phyloP scores from a whole-genome alignment of 2,113 vertebrate species.

The Galemys pyrenaicus region DNA sequence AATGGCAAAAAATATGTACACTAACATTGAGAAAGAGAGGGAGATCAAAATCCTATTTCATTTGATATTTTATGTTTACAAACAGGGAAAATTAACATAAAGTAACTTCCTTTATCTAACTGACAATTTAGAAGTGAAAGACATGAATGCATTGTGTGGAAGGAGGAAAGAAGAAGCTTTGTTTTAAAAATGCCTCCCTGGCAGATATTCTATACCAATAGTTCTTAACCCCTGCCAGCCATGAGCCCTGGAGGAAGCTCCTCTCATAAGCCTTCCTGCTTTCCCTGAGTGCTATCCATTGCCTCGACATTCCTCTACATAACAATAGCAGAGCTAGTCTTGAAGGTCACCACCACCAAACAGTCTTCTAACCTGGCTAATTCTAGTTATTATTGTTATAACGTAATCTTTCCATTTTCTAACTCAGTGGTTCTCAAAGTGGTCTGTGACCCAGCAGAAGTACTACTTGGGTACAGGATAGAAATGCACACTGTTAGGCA shows the following conservation, averaged over 20 bases:
- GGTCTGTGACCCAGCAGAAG: too few species aligned
- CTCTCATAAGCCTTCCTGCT: neutral
- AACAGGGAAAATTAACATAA: neutral
- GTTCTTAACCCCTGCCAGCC: neutral
- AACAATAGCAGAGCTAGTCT: neutral
- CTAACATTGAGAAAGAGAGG: neutral
- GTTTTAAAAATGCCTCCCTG: neutral
- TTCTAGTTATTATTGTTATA: neutral
- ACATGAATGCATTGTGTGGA: neutral
- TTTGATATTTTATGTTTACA: constrained; percentile 39
- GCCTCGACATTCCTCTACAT: neutral
- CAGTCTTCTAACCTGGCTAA: neutral
- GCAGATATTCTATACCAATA: neutral
- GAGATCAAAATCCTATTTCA: constrained; percentile 44
- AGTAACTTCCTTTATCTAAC: constrained; percentile 11
- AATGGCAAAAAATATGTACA: constrained; percentile 28
- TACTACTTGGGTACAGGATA: neutral
- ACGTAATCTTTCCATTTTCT: neutral
- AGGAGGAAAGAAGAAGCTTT: neutral
- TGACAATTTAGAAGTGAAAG: constrained; percentile 43
- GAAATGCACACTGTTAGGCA: neutral
- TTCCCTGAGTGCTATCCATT: neutral
- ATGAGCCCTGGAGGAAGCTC: neutral
- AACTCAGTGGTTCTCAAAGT: neutral
- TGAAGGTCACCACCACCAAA: neutral